phyloP scores from a whole-genome alignment of 2,888 invertebrate species.

The Chesias legatella region DNA sequence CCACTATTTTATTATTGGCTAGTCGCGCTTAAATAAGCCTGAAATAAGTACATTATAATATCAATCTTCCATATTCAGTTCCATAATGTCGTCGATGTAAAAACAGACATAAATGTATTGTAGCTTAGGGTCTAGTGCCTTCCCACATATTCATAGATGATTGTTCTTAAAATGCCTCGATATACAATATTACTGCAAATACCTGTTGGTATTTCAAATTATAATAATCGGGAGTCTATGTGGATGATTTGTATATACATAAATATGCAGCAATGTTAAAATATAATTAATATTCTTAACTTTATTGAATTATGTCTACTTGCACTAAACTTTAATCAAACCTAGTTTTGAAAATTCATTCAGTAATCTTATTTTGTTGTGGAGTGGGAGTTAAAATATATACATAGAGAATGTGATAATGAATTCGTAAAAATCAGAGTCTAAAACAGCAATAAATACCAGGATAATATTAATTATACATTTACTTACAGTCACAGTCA shows the following conservation, averaged over 20 bases:
- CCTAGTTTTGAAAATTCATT: no score
- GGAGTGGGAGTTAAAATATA: no score
- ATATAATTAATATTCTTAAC: no score
- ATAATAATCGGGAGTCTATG: constrained; percentile 4
- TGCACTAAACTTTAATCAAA: no score
- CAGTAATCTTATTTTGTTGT: no score
- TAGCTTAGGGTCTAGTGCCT: constrained; percentile 77
- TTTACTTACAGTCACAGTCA: no score
- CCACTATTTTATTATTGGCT: constrained; percentile 45
- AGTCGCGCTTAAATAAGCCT: constrained; percentile 59
- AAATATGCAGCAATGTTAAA: not conserved
- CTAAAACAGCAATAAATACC: no score
- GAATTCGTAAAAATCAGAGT: no score
- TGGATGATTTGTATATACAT: constrained; percentile 3
- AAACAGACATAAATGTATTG: constrained; percentile 69
- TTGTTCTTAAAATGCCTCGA: constrained; percentile 52
- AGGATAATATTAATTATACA: no score
- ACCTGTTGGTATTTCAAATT: constrained; percentile 5
- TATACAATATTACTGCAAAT: constrained; percentile 14
- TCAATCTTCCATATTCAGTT: constrained; percentile 43
- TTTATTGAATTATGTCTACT: no score
- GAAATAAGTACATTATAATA: constrained; percentile 36
- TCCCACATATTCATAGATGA: constrained; percentile 50
- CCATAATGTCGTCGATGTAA: constrained; percentile 24
- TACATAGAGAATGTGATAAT: no score